These are phyloP conservation scores for Panurus biarmicus DNA, from an alignment of 2,113 vertebrate genomes.

Conservation along the genomic window DNA sequence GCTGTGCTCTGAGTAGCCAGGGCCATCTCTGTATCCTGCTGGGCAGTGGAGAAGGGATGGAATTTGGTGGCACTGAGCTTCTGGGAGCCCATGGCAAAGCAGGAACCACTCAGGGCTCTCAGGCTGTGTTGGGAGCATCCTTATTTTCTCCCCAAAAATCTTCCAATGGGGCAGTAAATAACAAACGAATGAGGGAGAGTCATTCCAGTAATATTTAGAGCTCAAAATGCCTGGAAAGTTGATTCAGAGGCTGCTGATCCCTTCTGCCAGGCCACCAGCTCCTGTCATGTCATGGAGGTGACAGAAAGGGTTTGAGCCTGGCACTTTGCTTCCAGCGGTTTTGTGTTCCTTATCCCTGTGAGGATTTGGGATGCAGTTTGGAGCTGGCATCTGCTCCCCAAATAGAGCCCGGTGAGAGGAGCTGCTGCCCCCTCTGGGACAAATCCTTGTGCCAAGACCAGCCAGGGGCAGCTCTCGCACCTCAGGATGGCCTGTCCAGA, in stretches of 20 bases:
- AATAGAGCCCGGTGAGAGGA: rapidly evolving
- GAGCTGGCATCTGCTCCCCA: not conserved
- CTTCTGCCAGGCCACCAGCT: not conserved
- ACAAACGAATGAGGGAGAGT: rapidly evolving
- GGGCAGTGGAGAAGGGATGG: not conserved
- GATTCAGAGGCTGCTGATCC: not conserved
- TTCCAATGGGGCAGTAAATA: not conserved
- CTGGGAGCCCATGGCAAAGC: not conserved
- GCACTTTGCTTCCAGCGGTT: not conserved
- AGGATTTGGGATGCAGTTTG: not conserved
- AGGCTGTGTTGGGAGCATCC: not conserved
- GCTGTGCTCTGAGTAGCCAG: rapidly evolving
- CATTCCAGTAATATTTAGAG: not conserved
- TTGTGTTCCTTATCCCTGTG: rapidly evolving
- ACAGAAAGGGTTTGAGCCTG: not conserved
- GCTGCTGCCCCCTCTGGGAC: rapidly evolving
- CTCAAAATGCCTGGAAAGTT: not conserved
- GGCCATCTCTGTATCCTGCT: not conserved
- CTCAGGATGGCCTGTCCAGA: rapidly evolving
- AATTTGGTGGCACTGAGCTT: not conserved
- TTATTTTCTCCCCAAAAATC: not conserved
- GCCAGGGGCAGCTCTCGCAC: not conserved
- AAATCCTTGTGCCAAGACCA: not conserved
- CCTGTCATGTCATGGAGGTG: not conserved
- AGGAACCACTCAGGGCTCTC: rapidly evolving